Evolutionary conservation across 1,140 invertebrate genomes (phyloP).

Genomic region (Scaptomyza hsui): DNA sequence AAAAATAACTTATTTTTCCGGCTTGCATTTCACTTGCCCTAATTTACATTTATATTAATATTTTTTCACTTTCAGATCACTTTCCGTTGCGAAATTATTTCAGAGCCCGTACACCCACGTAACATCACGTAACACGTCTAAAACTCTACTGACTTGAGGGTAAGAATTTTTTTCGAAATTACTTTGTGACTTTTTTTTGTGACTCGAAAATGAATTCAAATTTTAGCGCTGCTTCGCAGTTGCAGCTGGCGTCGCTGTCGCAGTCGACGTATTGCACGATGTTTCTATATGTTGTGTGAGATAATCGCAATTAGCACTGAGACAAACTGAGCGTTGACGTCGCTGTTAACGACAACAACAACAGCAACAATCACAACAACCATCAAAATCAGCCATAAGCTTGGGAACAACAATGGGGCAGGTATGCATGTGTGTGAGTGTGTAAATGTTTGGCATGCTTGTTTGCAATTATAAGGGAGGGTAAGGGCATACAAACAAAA

Average conservation of each 20-base stretch:
- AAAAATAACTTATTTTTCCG: too few species aligned
- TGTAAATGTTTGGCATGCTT: slow-evolving; percentile 76
- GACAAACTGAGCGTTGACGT: slow-evolving; percentile 34
- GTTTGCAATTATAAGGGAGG: slow-evolving; percentile 76
- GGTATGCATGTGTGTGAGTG: slow-evolving; percentile 30
- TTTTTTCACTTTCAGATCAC: slow-evolving; percentile 9
- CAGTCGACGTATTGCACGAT: slow-evolving; percentile 29
- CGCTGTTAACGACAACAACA: slow-evolving; percentile 38
- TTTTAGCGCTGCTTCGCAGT: slow-evolving; percentile 62
- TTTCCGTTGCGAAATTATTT: slow-evolving; percentile 28
- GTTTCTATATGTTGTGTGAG: slow-evolving; percentile 65
- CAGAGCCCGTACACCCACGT: slow-evolving; percentile 65
- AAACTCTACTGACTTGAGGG: slow-evolving; percentile 75
- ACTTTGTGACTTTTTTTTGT: slow-evolving; percentile 66
- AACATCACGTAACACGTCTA: slow-evolving; percentile 73
- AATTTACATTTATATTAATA: too few species aligned
- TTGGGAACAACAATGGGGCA: slow-evolving; percentile 71
- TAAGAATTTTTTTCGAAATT: slow-evolving; percentile 80
- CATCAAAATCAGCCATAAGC: slow-evolving; percentile 56
- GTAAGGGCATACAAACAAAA: slow-evolving; percentile 42
- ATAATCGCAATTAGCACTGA: slow-evolving; percentile 83
- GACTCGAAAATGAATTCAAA: slow-evolving; percentile 79
- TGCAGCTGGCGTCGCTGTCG: slow-evolving; percentile 50
- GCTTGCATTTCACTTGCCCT: too few species aligned
- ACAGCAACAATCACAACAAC: slow-evolving; percentile 38